Evolutionary conservation across 2,888 invertebrate species (phyloP).

Genomic region (Monopis laevigella): DNA sequence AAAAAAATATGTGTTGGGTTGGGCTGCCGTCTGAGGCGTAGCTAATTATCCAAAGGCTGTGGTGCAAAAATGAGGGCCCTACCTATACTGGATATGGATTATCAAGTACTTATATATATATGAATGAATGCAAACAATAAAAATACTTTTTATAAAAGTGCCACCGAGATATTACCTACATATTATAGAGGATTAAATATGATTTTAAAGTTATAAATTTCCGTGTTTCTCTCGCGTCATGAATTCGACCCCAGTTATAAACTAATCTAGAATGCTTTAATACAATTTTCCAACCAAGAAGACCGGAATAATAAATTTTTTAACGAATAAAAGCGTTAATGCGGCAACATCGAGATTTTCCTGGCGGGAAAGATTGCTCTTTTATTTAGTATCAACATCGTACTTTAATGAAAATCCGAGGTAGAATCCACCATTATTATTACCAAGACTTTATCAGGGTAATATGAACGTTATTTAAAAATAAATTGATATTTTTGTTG

Average conservation of each 20-base stretch:
- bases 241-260: slow-evolving; percentile 24
- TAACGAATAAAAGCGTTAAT: slow-evolving; percentile 54
- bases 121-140: no score
- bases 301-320: slow-evolving; percentile 59
- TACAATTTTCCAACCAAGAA: slow-evolving; percentile 50
- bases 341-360: slow-evolving; percentile 61
- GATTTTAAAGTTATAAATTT: neutral
- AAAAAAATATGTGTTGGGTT: no score
- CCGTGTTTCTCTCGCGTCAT: neutral
- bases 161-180: neutral
- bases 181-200: neutral
- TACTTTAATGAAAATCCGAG: slow-evolving; percentile 59
- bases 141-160: no score
- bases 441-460: neutral
- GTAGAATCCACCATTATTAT: slow-evolving; percentile 19
- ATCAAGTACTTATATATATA: no score
- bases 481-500: slow-evolving; percentile 5
- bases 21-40: no score
- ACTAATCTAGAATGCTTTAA: slow-evolving; percentile 47
- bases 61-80: no score
- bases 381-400: slow-evolving; percentile 50
- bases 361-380: slow-evolving; percentile 56
- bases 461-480: slow-evolving; percentile 3
- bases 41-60: no score
- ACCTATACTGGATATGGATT: no score